Base-by-base conservation (phyloP, 2,888 invertebrate genomes). In the Patella depressa region DNA sequence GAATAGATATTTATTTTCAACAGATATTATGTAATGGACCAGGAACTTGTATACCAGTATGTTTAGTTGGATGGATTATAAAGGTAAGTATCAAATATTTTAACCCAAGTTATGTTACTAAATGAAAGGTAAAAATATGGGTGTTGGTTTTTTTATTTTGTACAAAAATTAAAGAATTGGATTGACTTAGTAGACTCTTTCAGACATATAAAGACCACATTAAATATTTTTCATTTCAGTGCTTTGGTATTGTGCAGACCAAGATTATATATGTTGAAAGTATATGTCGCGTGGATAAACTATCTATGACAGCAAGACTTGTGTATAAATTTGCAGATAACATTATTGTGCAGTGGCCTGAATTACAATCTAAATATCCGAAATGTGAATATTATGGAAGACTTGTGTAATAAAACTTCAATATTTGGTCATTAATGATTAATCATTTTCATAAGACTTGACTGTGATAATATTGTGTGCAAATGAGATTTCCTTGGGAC, bases 11-110 rank as follows among this genome's bases (percentile, higher is more conserved):
- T 45, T 71, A 73, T 78, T 71, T 70, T 65, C 87, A 86, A 76
- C 89, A 91, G 85, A 94, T 97, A 85, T 92, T 97, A 73, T 97
- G 96, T 92, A 98, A 99, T 93, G 99, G 99, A 0, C 99, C 99
- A 71, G 98, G 98, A 11, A 98, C 98, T 9, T 98, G 99, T 91
- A 94, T 99, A 79, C 99, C 99, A 4, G 93, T 98, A 77, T 97
- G 97, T 92, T 85, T 95, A 76, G 93, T 95, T 76, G 95, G 95
- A 19, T 96, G 96, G 89, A 72, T 97, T 0, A 76, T 90, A 53
- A 95, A 95, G 91, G 93, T 95, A 80, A 90, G 83, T 74, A 55
- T n/a, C 17, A 29, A 29, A 29, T 15, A 3, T 15, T 19, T 45
- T 45, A 45, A 45, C 45, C 45, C 45, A 9, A 45, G 7, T 45